Percentiles rank a stretch among this genome's conserved stretches.
These are phyloP conservation scores for Epinephelus malabaricus DNA, from an alignment of 2,797 vertebrate genomes.

Conservation along the genomic window DNA sequence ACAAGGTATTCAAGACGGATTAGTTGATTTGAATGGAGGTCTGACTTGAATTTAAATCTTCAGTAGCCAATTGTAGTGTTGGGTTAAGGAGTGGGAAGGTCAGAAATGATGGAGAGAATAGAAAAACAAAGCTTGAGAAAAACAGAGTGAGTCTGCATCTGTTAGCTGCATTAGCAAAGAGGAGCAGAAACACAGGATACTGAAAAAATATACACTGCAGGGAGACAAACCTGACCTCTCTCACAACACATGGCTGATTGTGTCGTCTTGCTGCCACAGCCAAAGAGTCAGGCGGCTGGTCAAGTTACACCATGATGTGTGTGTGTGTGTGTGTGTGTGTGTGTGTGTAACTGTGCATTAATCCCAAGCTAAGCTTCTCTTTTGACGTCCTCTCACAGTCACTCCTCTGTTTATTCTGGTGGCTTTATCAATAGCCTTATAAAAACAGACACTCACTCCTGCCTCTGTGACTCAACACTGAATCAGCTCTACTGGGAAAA, in stretches of 20 bases:
- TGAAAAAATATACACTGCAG: constrained; percentile 43
- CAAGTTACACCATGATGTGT: constrained; percentile 68
- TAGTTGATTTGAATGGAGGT: constrained; percentile 17
- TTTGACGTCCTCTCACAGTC: constrained; percentile 42
- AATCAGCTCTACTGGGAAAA: constrained; percentile 46
- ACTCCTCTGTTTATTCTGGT: constrained; percentile 59
- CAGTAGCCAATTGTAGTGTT: not conserved
- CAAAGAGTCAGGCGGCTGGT: constrained; percentile 62
- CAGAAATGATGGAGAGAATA: constrained; percentile 1
- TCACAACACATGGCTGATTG: constrained; percentile 72
- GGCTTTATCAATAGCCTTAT: constrained; percentile 39
- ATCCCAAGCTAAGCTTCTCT: constrained; percentile 53
- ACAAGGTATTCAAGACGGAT: not conserved
- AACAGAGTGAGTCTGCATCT: constrained; percentile 26
- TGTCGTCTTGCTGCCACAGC: constrained; percentile 57
- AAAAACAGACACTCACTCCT: constrained; percentile 45
- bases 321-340: constrained; percentile 21
- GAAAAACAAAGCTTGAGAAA: not conserved
- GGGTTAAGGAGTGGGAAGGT: constrained; percentile 12
- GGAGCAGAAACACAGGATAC: constrained; percentile 43
- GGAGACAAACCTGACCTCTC: constrained; percentile 48
- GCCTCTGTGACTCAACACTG: constrained; percentile 49
- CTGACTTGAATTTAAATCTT: constrained; percentile 43
- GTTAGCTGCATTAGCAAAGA: constrained; percentile 26
- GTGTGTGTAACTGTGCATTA: constrained; percentile 37